Evolutionary conservation across 2,113 vertebrate genomes (phyloP).

Genomic region (Ciconia boyciana): DNA sequence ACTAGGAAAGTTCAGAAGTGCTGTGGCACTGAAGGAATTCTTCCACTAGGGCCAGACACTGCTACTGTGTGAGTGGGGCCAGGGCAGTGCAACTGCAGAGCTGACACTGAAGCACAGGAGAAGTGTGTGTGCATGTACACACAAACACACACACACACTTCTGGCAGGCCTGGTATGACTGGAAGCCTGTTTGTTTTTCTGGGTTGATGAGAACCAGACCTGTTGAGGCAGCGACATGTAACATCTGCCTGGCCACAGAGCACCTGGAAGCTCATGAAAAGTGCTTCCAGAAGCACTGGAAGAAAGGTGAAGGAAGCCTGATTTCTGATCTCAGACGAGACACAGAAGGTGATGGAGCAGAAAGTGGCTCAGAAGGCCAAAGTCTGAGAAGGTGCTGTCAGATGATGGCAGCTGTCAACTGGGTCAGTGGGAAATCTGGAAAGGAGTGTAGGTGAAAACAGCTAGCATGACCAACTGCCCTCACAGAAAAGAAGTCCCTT

Average conservation of each 20-base stretch:
- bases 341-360: not conserved
- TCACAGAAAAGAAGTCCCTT: not conserved
- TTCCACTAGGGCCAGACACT: not conserved
- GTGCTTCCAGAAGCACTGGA: not conserved
- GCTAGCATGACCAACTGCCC: not conserved
- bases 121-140: rapidly evolving
- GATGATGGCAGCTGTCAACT: not conserved
- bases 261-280: not conserved
- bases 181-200: not conserved
- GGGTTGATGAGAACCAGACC: not conserved
- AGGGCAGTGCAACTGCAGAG: not conserved
- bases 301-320: not conserved
- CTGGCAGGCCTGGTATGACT: rapidly evolving
- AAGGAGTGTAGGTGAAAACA: not conserved
- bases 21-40: not conserved
- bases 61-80: not conserved
- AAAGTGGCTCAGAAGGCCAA: not conserved
- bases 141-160: not conserved
- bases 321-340: not conserved
- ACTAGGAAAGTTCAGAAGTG: not conserved
- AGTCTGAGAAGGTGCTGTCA: not conserved
- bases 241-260: not conserved
- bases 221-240: not conserved
- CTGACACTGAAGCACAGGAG: not conserved
- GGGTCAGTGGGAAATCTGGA: not conserved